A percentile compares a stretch with the other conserved stretches of the same genome.
Evolutionary conservation across 92 coral and sea anemone species (phyloP).

Genomic region (Epizoanthus illoricatus): DNA sequence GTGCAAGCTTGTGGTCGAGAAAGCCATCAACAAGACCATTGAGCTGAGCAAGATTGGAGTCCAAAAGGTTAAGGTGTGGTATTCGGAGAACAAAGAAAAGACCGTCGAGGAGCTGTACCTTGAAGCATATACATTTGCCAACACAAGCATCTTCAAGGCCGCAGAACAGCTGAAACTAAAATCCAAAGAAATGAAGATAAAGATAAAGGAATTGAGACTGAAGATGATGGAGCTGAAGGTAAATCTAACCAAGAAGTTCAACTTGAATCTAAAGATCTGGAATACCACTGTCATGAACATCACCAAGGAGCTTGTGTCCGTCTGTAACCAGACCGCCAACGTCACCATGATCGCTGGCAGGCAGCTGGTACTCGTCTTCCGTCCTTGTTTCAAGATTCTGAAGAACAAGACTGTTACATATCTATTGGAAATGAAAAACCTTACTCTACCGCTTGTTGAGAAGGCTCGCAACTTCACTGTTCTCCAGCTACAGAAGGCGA

Average conservation of each 20-base stretch:
- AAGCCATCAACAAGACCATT: conserved; percentile 52
- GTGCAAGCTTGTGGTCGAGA: conserved; percentile 61
- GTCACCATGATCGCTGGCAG: conserved; percentile 66
- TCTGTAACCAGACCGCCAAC: conserved; percentile 71
- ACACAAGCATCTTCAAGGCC: conserved; percentile 26
- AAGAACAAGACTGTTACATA: conserved; percentile 60
- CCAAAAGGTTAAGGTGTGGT: conserved; percentile 67
- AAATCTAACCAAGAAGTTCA: conserved; percentile 42
- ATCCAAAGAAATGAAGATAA: conserved; percentile 25
- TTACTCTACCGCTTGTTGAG: conserved; percentile 54
- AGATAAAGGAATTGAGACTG: conserved; percentile 18
- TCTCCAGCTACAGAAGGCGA: conserved; percentile 51
- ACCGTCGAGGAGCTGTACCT: conserved; percentile 68
- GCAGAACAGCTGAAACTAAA: conserved; percentile 19
- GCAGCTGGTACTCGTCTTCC: conserved; percentile 63
- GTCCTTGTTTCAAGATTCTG: conserved; percentile 57
- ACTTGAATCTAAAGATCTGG: conserved; percentile 32
- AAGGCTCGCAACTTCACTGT: conserved; percentile 65
- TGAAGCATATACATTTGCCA: conserved; percentile 49
- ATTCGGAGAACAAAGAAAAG: conserved; percentile 78
- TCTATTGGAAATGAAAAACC: conserved; percentile 47
- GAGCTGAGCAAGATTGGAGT: conserved; percentile 50
- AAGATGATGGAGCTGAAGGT: conserved; percentile 40
- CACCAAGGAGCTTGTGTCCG: conserved; percentile 53
- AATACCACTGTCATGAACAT: conserved; percentile 70